Evolutionary conservation across 2,888 invertebrate species (phyloP), one percentile per base, ranked within the genome.

Genomic region (Serrognathus titanus): DNA sequence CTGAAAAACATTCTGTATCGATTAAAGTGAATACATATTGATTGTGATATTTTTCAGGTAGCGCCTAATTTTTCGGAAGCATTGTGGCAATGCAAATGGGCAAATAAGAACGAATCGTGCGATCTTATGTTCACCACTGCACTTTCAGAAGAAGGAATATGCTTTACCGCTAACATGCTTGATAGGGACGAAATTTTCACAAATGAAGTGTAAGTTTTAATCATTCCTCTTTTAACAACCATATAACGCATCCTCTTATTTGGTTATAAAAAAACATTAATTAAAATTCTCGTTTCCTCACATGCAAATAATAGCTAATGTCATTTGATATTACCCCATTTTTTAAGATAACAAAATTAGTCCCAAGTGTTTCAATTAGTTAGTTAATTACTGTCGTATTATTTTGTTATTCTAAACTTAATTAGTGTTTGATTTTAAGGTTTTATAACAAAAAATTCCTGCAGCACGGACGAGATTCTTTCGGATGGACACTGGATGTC

Each of bases 121-220:
- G 71, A 79, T 0, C 78, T 82, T 9, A 73, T 88, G 1, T 88
- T 88, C 67, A 81, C 81, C 0, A 84, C 86, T 1, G 83, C 86
- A 57, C 66, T 89, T 49, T 88, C 88, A 0, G 89, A 89, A 69
- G 89, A 89, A 69, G 89, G 89, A 0, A 76, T 86, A 3, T 89
- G 89, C 67, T 89, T 84, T 63, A 87, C 88, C 1, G 89, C 88
- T 66, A 89, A 89, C 65, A 86, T 85, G 63, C 71, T 89, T 55
- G 82, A 83, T 49, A 80, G 82, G 7, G 79, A 80, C 0, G 85
- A 87, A 65, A 75, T 88, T 10, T 84, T 85, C 60, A 80, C 82
- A 54, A 70, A 79, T 45, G 81, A 84, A 53, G 83, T 82, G 85
- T 85, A 75, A 73, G 74, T 67, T 31, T 31, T 1, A 16, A 16